These are phyloP conservation scores for Tiliacea citrago DNA, from an alignment of 2,888 invertebrate species.

Conservation along the genomic window DNA sequence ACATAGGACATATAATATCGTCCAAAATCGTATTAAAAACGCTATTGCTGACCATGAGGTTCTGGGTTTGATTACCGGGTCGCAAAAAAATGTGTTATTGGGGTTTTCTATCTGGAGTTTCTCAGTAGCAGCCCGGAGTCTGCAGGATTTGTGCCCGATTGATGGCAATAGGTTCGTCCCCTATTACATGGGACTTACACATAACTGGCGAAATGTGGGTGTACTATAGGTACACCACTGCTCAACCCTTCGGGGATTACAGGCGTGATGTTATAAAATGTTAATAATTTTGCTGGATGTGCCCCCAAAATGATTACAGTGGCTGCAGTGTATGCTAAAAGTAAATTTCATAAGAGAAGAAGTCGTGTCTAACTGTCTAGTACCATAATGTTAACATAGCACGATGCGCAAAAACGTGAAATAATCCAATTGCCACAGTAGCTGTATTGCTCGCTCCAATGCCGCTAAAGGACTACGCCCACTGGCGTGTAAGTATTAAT, in stretches of 20 bases:
- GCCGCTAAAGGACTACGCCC: slow-evolving; percentile 40
- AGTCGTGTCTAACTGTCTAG: background rate
- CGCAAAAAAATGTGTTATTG: fast-evolving
- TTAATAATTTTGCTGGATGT: no score
- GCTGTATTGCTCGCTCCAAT: slow-evolving; percentile 19
- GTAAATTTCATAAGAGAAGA: background rate
- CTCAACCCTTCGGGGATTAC: background rate
- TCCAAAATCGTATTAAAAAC: background rate
- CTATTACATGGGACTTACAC: background rate
- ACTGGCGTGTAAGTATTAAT: slow-evolving; percentile 39
- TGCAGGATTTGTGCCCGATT: background rate
- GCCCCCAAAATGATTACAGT: no score
- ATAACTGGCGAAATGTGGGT: background rate
- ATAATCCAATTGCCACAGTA: slow-evolving; percentile 51
- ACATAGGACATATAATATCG: no score
- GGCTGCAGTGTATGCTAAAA: background rate
- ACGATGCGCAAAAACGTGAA: slow-evolving; percentile 29
- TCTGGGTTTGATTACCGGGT: background rate
- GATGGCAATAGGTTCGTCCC: background rate
- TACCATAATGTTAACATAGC: slow-evolving; percentile 1
- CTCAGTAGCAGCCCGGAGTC: background rate
- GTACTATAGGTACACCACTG: background rate
- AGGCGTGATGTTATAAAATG: no score
- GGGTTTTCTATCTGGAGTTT: background rate
- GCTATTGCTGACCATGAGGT: background rate